Base-by-base conservation (phyloP, 2,113 vertebrate genomes). In the Stigmatopora argus region DNA sequence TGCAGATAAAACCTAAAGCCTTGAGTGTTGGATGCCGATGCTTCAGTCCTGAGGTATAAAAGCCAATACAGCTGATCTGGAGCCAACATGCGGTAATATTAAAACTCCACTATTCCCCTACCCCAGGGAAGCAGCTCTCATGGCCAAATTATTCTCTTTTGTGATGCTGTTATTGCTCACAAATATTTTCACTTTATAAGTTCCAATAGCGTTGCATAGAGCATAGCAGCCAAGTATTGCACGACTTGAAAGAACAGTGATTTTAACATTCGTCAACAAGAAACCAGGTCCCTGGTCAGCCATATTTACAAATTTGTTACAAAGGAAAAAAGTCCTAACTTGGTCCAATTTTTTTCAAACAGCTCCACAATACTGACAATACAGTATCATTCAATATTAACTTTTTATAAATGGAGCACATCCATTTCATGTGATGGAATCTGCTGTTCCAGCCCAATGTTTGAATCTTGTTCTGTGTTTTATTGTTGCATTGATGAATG, bases 401-500 rank as follows among this genome's bases (percentile, higher is more conserved):
- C 66, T 64, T 41, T 41, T 62, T 52, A 78, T 78, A 67, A 71
- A 35, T 51, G 34, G 15, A 58, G 66, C 41, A 60, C 10, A 70
- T 77, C 48, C 35, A 19, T 51, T 74, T 71, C 55, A 64, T 66
- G 65, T 84, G 85, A 72, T 57, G 73, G 82, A 85, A 65, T 67
- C 9, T 31, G 49, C 71, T 53, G 51, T 74, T 57, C 3, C 4
- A 76, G 74, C 67, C 73, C 76, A 65, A 74, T 64, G 31, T 72
- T 79, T 79, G 74, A 81, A 79, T 82, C 79, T 66, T 59, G 69
- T 31, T 66, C 73, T 45, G 56, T 23, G 76, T 81, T 83, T 78
- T 78, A 10, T 78, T 34, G 44, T 63, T 73, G 74, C 76, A 62
- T 26, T 82, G 82, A 89, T 79, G 69, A 69, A 85, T 77, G 77